Percentiles rank a stretch among this genome's conserved stretches.
Evolutionary conservation across 2,888 invertebrate genomes (phyloP).

Genomic region (Cryptocephalus moraei): DNA sequence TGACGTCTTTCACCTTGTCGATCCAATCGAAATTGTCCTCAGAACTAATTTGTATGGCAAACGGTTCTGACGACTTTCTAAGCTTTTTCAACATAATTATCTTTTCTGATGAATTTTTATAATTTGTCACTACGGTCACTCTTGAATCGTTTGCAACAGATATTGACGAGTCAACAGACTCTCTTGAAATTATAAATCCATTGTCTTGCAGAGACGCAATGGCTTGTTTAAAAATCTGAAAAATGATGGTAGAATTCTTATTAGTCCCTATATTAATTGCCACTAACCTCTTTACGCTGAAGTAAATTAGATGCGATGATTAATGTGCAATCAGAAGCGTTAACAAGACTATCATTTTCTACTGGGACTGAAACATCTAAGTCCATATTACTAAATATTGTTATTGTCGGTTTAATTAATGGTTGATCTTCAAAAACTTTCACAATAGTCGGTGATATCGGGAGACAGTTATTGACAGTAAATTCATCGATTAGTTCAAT

Average conservation of each 20-base stretch:
- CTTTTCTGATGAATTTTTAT: constrained; percentile 43
- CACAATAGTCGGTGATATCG: constrained; percentile 45
- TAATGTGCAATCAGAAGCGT: constrained; percentile 17
- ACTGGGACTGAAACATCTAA: constrained; percentile 39
- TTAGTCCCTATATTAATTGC: too few relatives aligned
- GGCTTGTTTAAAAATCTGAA: constrained; percentile 15
- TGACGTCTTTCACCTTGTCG: too few relatives aligned
- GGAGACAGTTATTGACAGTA: constrained; percentile 31
- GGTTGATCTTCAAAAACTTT: constrained; percentile 58
- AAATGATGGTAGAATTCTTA: constrained; percentile 2
- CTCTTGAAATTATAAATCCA: constrained; percentile 52
- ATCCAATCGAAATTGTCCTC: too few relatives aligned
- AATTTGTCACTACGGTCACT: constrained; percentile 36
- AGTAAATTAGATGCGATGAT: constrained; percentile 36
- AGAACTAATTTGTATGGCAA: too few relatives aligned
- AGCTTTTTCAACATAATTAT: constrained; percentile 45
- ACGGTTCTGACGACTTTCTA: too few relatives aligned
- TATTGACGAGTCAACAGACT: constrained; percentile 42
- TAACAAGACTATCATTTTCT: too few relatives aligned
- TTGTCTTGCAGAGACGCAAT: too few relatives aligned
- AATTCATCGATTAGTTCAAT: too few relatives aligned
- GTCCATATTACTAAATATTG: constrained; percentile 35
- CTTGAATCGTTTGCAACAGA: background rate
- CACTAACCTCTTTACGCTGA: constrained; percentile 38
- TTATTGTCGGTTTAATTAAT: constrained; percentile 55